Evolutionary conservation across 2,113 vertebrate species (phyloP), one percentile per base, ranked within the genome.

Genomic region (Charadrius vociferus): DNA sequence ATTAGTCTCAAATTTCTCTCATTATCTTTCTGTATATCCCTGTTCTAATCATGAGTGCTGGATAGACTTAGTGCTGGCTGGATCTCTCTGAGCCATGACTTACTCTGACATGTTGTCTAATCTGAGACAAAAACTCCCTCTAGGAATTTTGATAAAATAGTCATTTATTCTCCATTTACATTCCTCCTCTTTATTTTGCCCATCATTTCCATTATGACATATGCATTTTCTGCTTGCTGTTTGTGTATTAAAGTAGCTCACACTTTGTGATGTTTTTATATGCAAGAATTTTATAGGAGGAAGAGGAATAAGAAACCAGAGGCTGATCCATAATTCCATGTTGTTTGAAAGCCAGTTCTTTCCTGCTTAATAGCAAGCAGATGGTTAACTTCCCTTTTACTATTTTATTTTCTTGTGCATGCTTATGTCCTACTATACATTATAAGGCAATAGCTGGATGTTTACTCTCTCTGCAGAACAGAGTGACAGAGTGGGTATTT

Each of bases 311-410:
- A 32, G 22, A 43, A 83, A 63, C 1, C 1, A 66, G 10, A 74
- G 23, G 3, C 6, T 79, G 32, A 50, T 71, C 41, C 32, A 52
- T 94, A 89, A 63, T 67, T 89, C 55, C 34, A 20, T 79, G 67
- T 63, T 86, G 47, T 94, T 94, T 94, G 94, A 94, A 93, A 88
- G 14, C 13, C 61, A 85, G 47, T 89, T 88, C 12, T 87, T 88
- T 95, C 27, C 50, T 56, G 9, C 36, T 86, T 88, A 82, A 91
- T 66, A 91, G 10, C 52, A 83, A 92, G 47, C 67, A 95, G 81
- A 88, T 84, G 79, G n/a, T 32, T 96, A 74, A 88, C 21, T 86
- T 80, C 59, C 7, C n/a, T 85, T 88, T 78, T 45, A 63, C 16
- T 61, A 3, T 80, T 79, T 87, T 67, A 49, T 91, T 91, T 87